Conservation (phyloP, 2,113 vertebrate species). For the Melanerpes aurifrons region DNA sequence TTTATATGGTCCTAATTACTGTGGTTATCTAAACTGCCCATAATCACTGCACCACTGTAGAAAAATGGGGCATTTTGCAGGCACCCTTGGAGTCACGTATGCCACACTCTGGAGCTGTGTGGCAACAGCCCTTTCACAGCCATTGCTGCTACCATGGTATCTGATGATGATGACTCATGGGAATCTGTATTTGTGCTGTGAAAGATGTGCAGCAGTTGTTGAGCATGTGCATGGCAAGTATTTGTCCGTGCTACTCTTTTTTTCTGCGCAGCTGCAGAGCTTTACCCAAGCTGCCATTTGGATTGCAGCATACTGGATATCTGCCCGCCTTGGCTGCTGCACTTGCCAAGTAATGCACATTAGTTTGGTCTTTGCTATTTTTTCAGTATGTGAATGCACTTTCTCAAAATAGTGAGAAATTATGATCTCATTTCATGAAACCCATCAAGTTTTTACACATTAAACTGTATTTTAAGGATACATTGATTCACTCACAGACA, state of each 20-base stretch:
- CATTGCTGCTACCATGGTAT: accelerated
- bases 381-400: background rate
- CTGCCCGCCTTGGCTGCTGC: background rate
- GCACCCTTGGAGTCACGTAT: background rate
- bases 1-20: background rate
- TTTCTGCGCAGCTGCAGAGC: background rate
- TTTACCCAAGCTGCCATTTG: background rate
- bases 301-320: background rate
- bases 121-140: background rate
- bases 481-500: background rate
- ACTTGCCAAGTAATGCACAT: background rate
- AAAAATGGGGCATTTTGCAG: background rate
- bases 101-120: background rate
- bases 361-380: background rate
- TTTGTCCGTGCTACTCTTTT: background rate
- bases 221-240: background rate
- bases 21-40: conserved; percentile 17
- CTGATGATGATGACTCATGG: accelerated
- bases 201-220: background rate
- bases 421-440: background rate
- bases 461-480: background rate
- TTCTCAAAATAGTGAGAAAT: background rate
- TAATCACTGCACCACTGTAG: background rate
- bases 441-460: background rate
- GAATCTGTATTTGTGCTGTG: background rate